Evolutionary conservation across 1,140 invertebrate species (phyloP).

Genomic region (Drosophila melanogaster): DNA sequence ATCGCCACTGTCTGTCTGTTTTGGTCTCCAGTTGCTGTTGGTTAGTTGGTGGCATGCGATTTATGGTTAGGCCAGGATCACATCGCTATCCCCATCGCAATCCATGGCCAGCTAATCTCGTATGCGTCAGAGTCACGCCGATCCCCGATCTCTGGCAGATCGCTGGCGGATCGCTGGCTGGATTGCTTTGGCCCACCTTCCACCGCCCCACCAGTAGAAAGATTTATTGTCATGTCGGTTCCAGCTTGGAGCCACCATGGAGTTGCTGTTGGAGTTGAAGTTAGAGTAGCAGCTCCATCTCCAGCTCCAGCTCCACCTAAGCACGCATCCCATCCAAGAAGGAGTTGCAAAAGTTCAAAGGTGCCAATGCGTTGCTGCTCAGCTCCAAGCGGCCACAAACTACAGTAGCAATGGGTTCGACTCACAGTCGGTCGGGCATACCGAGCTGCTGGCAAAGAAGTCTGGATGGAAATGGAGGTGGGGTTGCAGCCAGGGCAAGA

Average conservation of each 20-base stretch:
- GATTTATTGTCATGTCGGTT: slow-evolving; percentile 80
- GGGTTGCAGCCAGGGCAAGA: slow-evolving; percentile 8
- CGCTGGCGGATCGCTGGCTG: slow-evolving; percentile 18
- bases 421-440: neutral
- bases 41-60: slow-evolving; percentile 60
- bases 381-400: slow-evolving; percentile 24
- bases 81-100: slow-evolving; percentile 65
- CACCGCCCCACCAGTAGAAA: slow-evolving; percentile 21
- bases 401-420: slow-evolving; percentile 44
- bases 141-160: slow-evolving; percentile 54
- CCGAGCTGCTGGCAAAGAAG: neutral
- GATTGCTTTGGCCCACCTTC: neutral
- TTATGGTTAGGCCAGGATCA: slow-evolving; percentile 79
- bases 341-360: slow-evolving; percentile 71
- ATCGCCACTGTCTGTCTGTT: slow-evolving; percentile 58
- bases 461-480: slow-evolving; percentile 2
- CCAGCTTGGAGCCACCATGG: slow-evolving; percentile 7
- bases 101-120: slow-evolving; percentile 72
- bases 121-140: slow-evolving; percentile 76
- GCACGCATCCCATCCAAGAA: slow-evolving; percentile 38
- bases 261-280: slow-evolving; percentile 1
- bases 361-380: slow-evolving; percentile 69
- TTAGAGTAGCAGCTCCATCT: slow-evolving; percentile 1
- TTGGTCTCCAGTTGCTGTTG: slow-evolving; percentile 29
- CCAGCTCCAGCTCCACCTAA: slow-evolving; percentile 39